A percentile compares a stretch with the other conserved stretches of the same genome.
These are phyloP conservation scores for Lutraria rhynchaena DNA, from an alignment of 1,140 invertebrate genomes.

Conservation along the genomic window DNA sequence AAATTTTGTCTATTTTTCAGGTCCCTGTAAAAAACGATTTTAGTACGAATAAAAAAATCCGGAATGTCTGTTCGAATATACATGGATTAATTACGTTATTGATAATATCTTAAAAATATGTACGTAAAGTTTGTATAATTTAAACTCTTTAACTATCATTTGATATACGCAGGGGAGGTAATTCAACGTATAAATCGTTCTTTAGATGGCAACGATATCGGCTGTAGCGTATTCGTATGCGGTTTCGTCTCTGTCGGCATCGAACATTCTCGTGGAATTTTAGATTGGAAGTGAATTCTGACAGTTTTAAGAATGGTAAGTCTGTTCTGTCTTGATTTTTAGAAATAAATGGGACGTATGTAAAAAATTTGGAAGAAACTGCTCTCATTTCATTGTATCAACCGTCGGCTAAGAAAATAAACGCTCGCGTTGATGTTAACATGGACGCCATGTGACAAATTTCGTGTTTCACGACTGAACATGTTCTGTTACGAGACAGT, in stretches of 20 bases:
- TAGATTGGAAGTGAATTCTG: not conserved
- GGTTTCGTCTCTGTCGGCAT: not conserved
- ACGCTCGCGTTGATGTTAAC: not conserved
- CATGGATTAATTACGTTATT: too few relatives aligned
- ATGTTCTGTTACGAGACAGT: not conserved
- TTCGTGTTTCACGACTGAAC: not conserved
- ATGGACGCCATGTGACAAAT: constrained; percentile 14
- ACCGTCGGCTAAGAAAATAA: not conserved
- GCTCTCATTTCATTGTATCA: not conserved
- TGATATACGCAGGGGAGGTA: too few relatives aligned
- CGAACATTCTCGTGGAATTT: constrained; percentile 8
- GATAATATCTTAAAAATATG: too few relatives aligned
- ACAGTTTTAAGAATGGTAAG: not conserved
- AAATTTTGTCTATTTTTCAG: too few relatives aligned
- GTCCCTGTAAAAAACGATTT: too few relatives aligned
- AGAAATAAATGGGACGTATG: not conserved
- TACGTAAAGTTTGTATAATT: too few relatives aligned
- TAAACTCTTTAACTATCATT: too few relatives aligned
- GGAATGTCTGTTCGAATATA: too few relatives aligned
- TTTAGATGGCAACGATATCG: too few relatives aligned
- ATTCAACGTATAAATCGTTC: too few relatives aligned
- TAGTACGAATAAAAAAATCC: too few relatives aligned
- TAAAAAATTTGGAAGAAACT: not conserved
- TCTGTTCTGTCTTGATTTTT: not conserved
- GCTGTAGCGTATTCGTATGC: too few relatives aligned